Evolutionary conservation across 1,140 invertebrate species (phyloP), one percentile per base, ranked within the genome.

Genomic region (Eumaeus atala): DNA sequence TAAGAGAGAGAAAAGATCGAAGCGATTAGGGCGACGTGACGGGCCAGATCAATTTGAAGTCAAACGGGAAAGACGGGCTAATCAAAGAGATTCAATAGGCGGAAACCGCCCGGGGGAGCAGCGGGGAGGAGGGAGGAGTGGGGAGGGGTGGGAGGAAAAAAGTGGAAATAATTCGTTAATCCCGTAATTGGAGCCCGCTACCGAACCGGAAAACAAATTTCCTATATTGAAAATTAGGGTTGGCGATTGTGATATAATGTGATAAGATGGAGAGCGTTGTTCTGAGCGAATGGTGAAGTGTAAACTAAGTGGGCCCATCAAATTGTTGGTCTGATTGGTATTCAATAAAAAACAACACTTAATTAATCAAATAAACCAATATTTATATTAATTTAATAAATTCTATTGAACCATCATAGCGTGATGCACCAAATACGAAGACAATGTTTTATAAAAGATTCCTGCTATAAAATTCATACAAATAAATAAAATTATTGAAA

Each of bases 161-260:
- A 81, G 77, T 84, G 83, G 79, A 86, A 86, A 84, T 84, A 86
- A 84, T 86, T 86, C 78, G 66, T 82, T 86, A 86, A 86, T 86
- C 72, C 59, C 83, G 83, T 86, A 86, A 86, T 86, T 84, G 83
- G 74, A 75, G 69, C 78, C 69, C 78, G 83, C 83, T 78, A 86
- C 77, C 83, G 83, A 86, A 86, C 83, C 83, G 83, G 83, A 86
- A 86, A 84, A 84, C 83, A 84, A 86, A 86, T 86, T 86, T 80
- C 76, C 79, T 80, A 83, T 85, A 83, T 82, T 80, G 78, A 54
- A 48, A n/a, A 38, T 11, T 66, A 85, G 77, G 77, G 79, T 37
- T 80, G 67, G 11, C 53, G 47, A 28, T 28, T 6, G 21, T 6
- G 21, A 6, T 28, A 28, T 6, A 28, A 28, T 28, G 21, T 28